A percentile compares a stretch with the other conserved stretches of the same genome.
Conservation (phyloP, 2,113 vertebrate genomes). For the Myrmophylax atrothorax region DNA sequence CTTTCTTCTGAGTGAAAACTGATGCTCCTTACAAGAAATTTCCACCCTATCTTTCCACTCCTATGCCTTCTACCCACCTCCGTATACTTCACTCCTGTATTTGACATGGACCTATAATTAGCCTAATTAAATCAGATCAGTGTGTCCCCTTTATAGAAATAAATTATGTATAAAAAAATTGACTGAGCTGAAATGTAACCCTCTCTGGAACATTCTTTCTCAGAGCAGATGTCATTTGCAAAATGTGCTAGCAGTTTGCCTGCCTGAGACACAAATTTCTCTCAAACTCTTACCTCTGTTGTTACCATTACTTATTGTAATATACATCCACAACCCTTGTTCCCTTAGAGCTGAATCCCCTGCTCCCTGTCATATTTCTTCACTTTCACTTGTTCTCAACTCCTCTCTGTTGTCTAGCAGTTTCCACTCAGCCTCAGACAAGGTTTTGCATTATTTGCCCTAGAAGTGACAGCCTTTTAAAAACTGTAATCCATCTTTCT, state of each 20-base stretch:
- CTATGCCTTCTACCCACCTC: background rate
- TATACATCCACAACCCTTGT: background rate
- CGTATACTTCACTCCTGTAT: background rate
- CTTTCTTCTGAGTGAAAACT: slow-evolving; percentile 5
- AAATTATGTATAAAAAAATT: slow-evolving; percentile 13
- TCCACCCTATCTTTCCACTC: background rate
- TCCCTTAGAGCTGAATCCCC: background rate
- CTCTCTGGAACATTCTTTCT: background rate
- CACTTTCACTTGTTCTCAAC: background rate
- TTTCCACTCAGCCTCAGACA: background rate
- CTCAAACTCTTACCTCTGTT: background rate
- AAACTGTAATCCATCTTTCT: background rate
- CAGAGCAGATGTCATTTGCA: slow-evolving; percentile 19
- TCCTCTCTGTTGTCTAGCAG: background rate
- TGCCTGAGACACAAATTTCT: slow-evolving; percentile 4
- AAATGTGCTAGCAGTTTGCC: background rate
- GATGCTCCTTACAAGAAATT: background rate
- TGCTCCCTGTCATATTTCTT: background rate
- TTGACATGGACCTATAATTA: slow-evolving; percentile 45
- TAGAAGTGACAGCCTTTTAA: background rate
- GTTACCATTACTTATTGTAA: background rate
- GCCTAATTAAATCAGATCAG: slow-evolving; percentile 35
- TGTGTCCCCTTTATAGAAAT: slow-evolving; percentile 9
- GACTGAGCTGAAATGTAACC: slow-evolving; percentile 1
- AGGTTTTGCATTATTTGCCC: background rate